phyloP scores from a whole-genome alignment of 2,797 vertebrate genomes.

The Anguilla marmorata region DNA sequence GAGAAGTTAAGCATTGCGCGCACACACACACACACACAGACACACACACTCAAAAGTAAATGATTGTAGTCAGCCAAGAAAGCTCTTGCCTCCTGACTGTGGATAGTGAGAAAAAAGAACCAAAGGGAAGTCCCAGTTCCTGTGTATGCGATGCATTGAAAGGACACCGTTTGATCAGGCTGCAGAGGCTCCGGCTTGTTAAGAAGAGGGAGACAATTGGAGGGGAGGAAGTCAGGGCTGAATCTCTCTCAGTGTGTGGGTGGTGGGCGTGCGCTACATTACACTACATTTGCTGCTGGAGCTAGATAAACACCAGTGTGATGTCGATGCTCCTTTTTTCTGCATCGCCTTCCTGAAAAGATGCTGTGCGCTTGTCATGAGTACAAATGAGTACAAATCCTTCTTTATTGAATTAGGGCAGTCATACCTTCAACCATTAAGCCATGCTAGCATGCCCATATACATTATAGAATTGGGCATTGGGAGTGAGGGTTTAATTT shows the following conservation, averaged over 20 bases:
- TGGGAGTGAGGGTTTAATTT: background rate
- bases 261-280: background rate
- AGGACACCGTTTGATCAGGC: constrained; percentile 21
- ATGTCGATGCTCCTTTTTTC: background rate
- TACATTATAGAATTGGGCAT: background rate
- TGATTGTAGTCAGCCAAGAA: background rate
- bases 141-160: background rate
- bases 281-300: too few species aligned
- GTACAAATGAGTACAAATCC: background rate
- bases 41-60: background rate
- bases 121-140: constrained; percentile 2
- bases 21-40: background rate
- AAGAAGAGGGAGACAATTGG: background rate
- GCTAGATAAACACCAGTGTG: background rate
- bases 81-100: constrained; percentile 12
- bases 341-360: background rate
- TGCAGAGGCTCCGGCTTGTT: background rate
- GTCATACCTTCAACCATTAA: background rate
- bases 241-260: background rate
- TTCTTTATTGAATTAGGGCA: background rate
- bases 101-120: background rate
- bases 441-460: background rate
- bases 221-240: constrained; percentile 6
- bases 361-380: background rate
- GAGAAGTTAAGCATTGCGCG: background rate